Evolutionary conservation across 1,140 invertebrate genomes (phyloP), one percentile per base, ranked within the genome.

Genomic region (Atta texana): DNA sequence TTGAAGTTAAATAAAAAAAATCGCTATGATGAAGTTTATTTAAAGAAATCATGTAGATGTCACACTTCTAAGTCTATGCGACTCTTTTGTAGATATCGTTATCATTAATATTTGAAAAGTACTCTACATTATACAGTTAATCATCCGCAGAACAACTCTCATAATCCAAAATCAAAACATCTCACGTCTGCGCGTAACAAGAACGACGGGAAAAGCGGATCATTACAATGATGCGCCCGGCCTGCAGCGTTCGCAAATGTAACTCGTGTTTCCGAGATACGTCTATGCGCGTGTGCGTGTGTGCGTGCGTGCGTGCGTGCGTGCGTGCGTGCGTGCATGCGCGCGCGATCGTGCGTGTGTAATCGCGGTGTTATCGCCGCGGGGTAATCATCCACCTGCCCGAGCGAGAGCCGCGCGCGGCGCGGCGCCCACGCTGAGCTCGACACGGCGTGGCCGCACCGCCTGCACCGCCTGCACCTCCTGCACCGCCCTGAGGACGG

Each of bases 311-410:
- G 34, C 21, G 39, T 31, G 28, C 28, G 21, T 10, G 68, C 28
- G 49, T 51, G 49, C 12, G 44, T 49, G 12, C 12, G 44, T 49
- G 18, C 14, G 76, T 51, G 21, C 16, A 3, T 3, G 21, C 34
- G 66, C 66, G 74, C 51, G 77, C 69, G 78, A 39, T 64, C 59
- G 89, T 86, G 86, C 89, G 89, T 84, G 72, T 77, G 69, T 74
- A 78, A 90, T 88, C 61, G 81, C 87, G 87, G 91, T 90, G 90
- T 90, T 92, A 92, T 88, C 87, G 91, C 92, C 91, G 71, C 69
- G 78, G 89, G 92, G 87, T 87, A 91, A 89, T 75, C 88, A 92
- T 93, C 92, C 92, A 93, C 92, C 92, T 93, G 92, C 92, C 91
- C 88, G 82, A 87, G 59, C 75, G 89, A 89, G 88, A 90, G 85